Percentiles rank a stretch among this genome's conserved stretches.
Conservation (phyloP, 92 coral and sea anemone species). For the Desmophyllum pertusum region DNA sequence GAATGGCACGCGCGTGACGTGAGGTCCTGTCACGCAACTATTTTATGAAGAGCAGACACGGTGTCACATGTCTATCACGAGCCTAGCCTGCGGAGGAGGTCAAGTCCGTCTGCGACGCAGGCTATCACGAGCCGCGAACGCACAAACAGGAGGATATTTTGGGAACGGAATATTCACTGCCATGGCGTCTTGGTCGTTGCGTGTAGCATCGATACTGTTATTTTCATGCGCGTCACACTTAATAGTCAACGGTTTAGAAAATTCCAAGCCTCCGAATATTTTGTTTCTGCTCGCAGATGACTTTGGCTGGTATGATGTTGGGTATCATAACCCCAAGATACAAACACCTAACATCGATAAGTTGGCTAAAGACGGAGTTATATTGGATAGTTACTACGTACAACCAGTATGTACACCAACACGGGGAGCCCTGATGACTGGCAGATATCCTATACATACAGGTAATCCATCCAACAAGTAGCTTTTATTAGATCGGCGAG, state of each 20-base stretch:
- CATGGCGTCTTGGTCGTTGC: neutral
- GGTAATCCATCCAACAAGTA: too few relatives aligned
- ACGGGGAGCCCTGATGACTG: constrained; percentile 44
- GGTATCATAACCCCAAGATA: constrained; percentile 50
- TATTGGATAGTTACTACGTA: constrained; percentile 53
- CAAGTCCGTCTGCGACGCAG: too few relatives aligned
- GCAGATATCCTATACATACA: constrained; percentile 56
- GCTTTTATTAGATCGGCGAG: too few relatives aligned
- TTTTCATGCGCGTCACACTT: neutral
- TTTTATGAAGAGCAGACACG: neutral
- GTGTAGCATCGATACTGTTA: neutral
- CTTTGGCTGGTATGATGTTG: constrained; percentile 56
- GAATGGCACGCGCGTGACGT: neutral
- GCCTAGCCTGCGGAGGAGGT: too few relatives aligned
- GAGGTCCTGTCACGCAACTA: neutral
- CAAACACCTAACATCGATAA: constrained; percentile 58
- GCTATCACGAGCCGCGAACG: too few relatives aligned
- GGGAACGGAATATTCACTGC: neutral
- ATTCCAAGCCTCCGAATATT: constrained; percentile 39
- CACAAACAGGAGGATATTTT: too few relatives aligned
- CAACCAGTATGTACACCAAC: constrained; percentile 62
- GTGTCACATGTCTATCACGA: neutral
- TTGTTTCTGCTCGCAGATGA: constrained; percentile 55
- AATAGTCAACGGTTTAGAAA: neutral
- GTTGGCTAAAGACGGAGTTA: constrained; percentile 48